These are phyloP conservation scores for Lamprologus lemairii DNA, from an alignment of 2,113 vertebrate species.

Conservation along the genomic window DNA sequence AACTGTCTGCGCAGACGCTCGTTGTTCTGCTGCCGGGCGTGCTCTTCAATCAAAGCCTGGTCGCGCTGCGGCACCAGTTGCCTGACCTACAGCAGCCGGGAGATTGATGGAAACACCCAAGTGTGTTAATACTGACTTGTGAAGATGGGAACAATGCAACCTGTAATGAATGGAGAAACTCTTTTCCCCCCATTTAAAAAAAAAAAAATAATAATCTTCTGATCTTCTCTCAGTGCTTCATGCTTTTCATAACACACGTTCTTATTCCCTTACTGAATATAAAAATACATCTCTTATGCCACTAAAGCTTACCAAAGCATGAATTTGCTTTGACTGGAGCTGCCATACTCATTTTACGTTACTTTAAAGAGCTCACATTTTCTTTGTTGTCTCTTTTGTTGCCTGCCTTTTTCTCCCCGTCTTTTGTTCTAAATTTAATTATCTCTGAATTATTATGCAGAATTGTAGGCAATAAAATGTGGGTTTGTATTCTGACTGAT, in stretches of 20 bases:
- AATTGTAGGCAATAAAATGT: background rate
- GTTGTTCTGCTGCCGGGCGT: slow-evolving; percentile 93
- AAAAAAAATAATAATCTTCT: too few species aligned
- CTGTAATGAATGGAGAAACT: background rate
- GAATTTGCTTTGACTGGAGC: background rate
- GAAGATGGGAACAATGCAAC: background rate
- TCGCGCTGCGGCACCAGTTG: slow-evolving; percentile 94
- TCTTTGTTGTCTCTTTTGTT: background rate
- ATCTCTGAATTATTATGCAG: background rate
- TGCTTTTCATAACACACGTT: accelerated
- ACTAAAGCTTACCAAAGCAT: background rate
- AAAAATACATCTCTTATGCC: background rate
- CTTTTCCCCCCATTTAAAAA: background rate
- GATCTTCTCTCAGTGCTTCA: background rate
- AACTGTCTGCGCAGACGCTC: slow-evolving; percentile 94
- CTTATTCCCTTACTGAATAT: background rate
- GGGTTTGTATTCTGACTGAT: background rate
- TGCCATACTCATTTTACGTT: background rate
- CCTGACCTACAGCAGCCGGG: slow-evolving; percentile 73
- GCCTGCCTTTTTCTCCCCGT: background rate
- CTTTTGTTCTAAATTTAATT: background rate
- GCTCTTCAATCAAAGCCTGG: slow-evolving; percentile 92
- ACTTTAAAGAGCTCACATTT: background rate
- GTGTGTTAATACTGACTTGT: background rate
- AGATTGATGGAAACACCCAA: background rate